These are phyloP conservation scores for Nowickia ferox DNA, from an alignment of 2,888 invertebrate genomes.

Conservation along the genomic window DNA sequence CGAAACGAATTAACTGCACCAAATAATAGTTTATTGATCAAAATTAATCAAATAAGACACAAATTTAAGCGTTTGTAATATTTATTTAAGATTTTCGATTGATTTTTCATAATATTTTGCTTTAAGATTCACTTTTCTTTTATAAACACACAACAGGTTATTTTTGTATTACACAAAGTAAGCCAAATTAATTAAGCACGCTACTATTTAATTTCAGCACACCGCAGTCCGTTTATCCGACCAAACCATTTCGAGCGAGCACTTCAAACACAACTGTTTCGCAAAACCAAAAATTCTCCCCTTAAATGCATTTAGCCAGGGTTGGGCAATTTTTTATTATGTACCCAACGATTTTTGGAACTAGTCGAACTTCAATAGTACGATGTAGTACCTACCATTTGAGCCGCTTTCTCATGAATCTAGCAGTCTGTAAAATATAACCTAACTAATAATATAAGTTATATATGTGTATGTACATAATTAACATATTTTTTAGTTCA, in stretches of 20 bases:
- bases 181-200: slow-evolving; percentile 43
- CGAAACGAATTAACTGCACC: not conserved
- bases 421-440: too few species aligned
- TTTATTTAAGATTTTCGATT: slow-evolving; percentile 11
- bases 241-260: not conserved
- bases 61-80: not conserved
- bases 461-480: too few species aligned
- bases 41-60: not conserved
- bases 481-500: too few species aligned
- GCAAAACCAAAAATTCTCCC: slow-evolving; percentile 9
- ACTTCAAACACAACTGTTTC: slow-evolving; percentile 55
- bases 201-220: slow-evolving; percentile 14
- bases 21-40: slow-evolving; percentile 31
- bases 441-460: too few species aligned
- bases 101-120: slow-evolving; percentile 39
- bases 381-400: not conserved
- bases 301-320: not conserved
- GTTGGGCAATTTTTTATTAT: not conserved
- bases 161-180: slow-evolving; percentile 46
- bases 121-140: slow-evolving; percentile 26
- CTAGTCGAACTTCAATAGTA: not conserved
- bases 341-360: not conserved
- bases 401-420: not conserved
- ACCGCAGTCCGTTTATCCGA: not conserved
- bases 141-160: slow-evolving; percentile 63